phyloP scores from a whole-genome alignment of 2,888 invertebrate genomes.

The Notocelia uddmanniana region DNA sequence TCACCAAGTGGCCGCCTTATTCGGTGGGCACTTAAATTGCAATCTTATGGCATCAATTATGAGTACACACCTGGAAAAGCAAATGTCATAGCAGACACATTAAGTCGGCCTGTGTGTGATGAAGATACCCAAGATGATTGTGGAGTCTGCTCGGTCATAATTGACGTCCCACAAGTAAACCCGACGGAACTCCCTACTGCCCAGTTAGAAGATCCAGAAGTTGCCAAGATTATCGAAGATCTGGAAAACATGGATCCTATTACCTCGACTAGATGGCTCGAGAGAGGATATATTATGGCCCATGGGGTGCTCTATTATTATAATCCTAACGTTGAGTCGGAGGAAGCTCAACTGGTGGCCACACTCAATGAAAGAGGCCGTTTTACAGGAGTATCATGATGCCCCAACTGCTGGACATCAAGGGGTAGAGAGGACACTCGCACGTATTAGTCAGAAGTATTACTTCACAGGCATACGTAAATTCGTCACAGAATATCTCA shows the following conservation, averaged over 20 bases:
- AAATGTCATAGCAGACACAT: constrained; percentile 63
- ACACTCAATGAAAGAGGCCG: constrained; percentile 9
- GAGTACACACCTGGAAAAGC: constrained; percentile 49
- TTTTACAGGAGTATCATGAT: constrained; percentile 18
- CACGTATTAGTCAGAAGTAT: constrained; percentile 44
- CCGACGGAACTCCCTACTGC: constrained; percentile 15
- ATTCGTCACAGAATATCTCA: constrained; percentile 38
- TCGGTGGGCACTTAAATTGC: constrained; percentile 17
- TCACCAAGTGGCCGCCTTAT: constrained; percentile 15
- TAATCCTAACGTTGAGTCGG: constrained; percentile 25
- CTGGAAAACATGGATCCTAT: constrained; percentile 9
- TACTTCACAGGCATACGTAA: constrained; percentile 48
- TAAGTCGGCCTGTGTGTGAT: constrained; percentile 54
- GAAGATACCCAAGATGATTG: background rate
- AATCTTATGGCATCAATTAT: constrained; percentile 13
- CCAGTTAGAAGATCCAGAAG: constrained; percentile 32
- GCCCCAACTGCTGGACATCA: constrained; percentile 33
- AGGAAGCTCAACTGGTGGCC: constrained; percentile 32
- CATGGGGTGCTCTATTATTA: constrained; percentile 17
- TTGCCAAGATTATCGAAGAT: constrained; percentile 31
- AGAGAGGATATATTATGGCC: constrained; percentile 5
- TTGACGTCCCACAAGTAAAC: constrained; percentile 17
- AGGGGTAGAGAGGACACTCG: constrained; percentile 35
- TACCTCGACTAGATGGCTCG: constrained; percentile 9
- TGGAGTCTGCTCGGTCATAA: constrained; percentile 12